A percentile compares a stretch with the other conserved stretches of the same genome.
Conservation (phyloP, 2,113 vertebrate species). For the Bolborhynchus lineola region DNA sequence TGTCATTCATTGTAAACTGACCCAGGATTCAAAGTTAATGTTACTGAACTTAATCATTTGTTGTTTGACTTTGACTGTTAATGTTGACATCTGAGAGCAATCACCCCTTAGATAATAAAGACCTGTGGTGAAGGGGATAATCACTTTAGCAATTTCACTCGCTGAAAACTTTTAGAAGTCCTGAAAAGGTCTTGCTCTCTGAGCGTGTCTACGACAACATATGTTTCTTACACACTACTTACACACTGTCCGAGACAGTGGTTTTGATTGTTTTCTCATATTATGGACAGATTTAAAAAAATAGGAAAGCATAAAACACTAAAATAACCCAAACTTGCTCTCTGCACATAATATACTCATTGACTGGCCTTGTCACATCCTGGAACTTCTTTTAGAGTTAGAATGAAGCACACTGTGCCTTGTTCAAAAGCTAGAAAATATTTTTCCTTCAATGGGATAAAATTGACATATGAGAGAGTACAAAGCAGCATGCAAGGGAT, state of each 20-base stretch:
- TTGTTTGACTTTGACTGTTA: slow-evolving; percentile 1
- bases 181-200: not conserved
- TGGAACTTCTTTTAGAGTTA: not conserved
- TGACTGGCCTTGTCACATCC: not conserved
- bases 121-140: not conserved
- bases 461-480: not conserved
- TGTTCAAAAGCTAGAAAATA: not conserved
- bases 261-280: not conserved
- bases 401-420: not conserved
- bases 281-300: not conserved
- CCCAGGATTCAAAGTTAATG: not conserved
- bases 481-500: not conserved
- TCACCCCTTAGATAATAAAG: not conserved
- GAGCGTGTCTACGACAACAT: not conserved
- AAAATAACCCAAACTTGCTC: not conserved
- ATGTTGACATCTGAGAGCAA: not conserved
- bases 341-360: not conserved
- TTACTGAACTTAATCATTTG: not conserved
- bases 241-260: not conserved
- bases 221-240: not conserved
- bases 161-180: not conserved
- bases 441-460: not conserved
- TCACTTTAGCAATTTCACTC: not conserved
- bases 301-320: not conserved
- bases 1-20: not conserved